Conservation (phyloP, 2,797 vertebrate genomes). For the Sebastes flavidus region DNA sequence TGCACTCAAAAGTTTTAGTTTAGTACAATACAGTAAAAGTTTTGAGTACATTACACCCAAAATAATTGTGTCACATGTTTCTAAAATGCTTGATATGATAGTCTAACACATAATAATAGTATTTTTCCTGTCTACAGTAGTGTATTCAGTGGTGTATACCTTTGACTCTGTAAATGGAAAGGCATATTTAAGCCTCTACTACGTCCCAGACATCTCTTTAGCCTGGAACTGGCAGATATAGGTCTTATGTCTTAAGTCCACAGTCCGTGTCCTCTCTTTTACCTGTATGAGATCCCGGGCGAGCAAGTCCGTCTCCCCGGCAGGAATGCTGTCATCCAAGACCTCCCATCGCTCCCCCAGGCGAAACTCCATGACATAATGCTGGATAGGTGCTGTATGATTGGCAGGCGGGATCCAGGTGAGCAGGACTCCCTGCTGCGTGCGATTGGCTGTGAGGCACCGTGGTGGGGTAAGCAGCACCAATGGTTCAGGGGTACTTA, state of each 20-base stretch:
- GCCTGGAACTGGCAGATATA: background rate
- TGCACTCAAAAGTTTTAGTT: too few species aligned
- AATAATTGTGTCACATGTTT: too few species aligned
- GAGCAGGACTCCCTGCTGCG: conserved; percentile 89
- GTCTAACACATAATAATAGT: background rate
- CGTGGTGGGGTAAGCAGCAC: conserved; percentile 91
- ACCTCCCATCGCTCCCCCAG: conserved; percentile 91
- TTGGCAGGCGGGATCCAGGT: conserved; percentile 91
- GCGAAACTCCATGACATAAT: conserved; percentile 92
- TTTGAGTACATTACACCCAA: too few species aligned
- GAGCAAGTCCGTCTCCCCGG: conserved; percentile 87
- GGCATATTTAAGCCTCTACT: background rate
- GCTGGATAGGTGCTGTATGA: conserved; percentile 86
- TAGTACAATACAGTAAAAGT: too few species aligned
- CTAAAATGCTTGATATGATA: background rate
- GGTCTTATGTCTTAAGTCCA: background rate
- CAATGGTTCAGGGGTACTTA: conserved; percentile 87
- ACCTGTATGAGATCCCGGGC: conserved; percentile 95
- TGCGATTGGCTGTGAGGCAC: conserved; percentile 91
- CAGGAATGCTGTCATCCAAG: conserved; percentile 87
- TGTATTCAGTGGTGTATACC: background rate
- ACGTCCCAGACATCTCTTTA: background rate
- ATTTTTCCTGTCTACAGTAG: background rate
- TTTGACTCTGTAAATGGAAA: background rate
- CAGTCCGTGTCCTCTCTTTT: background rate